Conservation (phyloP, 2,113 vertebrate genomes). For the Spea bombifrons region DNA sequence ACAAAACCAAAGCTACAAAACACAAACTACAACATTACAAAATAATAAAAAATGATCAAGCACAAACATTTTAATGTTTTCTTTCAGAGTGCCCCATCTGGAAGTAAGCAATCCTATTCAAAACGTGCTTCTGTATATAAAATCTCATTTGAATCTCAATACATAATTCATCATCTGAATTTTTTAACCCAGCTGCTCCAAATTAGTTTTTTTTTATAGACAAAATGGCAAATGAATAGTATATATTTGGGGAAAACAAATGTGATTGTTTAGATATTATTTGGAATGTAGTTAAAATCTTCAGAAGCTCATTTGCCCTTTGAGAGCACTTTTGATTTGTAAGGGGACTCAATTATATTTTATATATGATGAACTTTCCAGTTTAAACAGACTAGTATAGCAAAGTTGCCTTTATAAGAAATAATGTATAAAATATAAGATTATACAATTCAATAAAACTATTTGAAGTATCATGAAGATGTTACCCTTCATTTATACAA, state of each 20-base stretch:
- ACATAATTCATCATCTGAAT: slow-evolving; percentile 26
- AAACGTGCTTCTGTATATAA: slow-evolving; percentile 15
- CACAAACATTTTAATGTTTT: slow-evolving; percentile 36
- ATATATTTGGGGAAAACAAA: neutral
- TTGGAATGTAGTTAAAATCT: neutral
- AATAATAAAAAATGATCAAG: slow-evolving; percentile 34
- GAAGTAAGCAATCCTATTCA: slow-evolving; percentile 24
- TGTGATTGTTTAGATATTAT: slow-evolving; percentile 1
- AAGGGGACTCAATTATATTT: neutral
- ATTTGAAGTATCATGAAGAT: too few species aligned
- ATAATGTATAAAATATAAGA: too few species aligned
- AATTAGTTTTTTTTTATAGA: slow-evolving; percentile 15
- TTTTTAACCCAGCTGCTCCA: slow-evolving; percentile 36
- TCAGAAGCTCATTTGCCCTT: neutral
- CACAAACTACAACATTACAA: slow-evolving; percentile 18
- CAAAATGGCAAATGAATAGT: slow-evolving; percentile 13
- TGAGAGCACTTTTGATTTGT: neutral
- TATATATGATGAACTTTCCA: neutral
- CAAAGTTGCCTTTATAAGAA: too few species aligned
- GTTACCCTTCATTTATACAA: too few species aligned
- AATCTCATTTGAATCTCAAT: slow-evolving; percentile 36
- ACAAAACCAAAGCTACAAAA: slow-evolving; percentile 35
- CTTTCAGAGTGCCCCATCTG: slow-evolving; percentile 41
- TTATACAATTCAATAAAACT: too few species aligned
- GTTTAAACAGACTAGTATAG: too few species aligned